These are phyloP conservation scores for Mola mola DNA, from an alignment of 2,113 vertebrate species.

Conservation along the genomic window DNA sequence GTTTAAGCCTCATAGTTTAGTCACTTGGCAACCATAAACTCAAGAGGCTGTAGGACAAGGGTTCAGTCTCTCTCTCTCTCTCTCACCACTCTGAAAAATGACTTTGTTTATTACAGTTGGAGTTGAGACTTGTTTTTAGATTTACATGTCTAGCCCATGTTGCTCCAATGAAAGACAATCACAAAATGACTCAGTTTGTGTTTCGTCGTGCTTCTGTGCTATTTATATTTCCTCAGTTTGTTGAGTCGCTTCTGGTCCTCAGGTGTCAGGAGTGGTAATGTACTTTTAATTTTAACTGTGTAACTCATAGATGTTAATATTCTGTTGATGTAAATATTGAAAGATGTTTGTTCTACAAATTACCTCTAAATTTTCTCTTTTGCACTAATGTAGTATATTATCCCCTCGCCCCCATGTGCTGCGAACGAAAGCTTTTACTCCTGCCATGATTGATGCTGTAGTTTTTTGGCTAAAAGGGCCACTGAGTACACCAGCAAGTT, in stretches of 20 bases:
- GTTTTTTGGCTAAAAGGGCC: background rate
- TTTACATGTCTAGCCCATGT: background rate
- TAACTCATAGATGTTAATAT: conserved; percentile 10
- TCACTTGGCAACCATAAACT: conserved; percentile 41
- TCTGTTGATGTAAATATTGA: conserved; percentile 27
- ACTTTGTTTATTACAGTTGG: conserved; percentile 9
- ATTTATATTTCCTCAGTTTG: background rate
- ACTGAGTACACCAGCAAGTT: conserved; percentile 14
- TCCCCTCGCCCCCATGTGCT: conserved; percentile 27
- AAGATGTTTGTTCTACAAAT: conserved; percentile 30
- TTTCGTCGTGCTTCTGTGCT: too few relatives aligned
- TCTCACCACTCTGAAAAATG: background rate
- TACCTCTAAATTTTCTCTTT: conserved; percentile 65
- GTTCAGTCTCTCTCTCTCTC: conserved; percentile 21
- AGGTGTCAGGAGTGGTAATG: conserved; percentile 16
- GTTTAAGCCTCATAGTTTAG: conserved; percentile 7
- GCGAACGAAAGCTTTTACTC: conserved; percentile 22
- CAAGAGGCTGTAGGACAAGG: conserved; percentile 4
- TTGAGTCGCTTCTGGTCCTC: conserved; percentile 1
- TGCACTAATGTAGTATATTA: conserved; percentile 65
- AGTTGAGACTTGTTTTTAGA: background rate
- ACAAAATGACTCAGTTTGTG: background rate
- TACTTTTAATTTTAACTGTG: conserved; percentile 4
- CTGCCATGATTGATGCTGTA: conserved; percentile 3
- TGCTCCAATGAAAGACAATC: conserved; percentile 35